Evolutionary conservation across 2,888 invertebrate species (phyloP).

Genomic region (Ornithoptera alexandrae): DNA sequence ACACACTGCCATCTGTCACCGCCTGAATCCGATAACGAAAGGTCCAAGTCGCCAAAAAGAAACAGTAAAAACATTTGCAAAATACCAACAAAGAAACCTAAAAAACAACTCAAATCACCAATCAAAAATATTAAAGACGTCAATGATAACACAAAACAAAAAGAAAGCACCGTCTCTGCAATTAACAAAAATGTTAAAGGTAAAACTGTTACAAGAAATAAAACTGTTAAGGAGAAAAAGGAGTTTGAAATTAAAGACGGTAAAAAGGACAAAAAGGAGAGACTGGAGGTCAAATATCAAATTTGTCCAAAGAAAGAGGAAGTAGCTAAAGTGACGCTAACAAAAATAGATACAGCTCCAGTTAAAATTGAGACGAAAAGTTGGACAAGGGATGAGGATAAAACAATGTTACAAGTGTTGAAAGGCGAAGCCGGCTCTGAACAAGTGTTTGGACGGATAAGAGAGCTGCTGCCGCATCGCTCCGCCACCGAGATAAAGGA

Average conservation of each 20-base stretch:
- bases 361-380: slow-evolving; percentile 44
- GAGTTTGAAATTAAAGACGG: slow-evolving; percentile 42
- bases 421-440: slow-evolving; percentile 84
- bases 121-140: slow-evolving; percentile 67
- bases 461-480: slow-evolving; percentile 76
- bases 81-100: slow-evolving; percentile 58
- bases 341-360: slow-evolving; percentile 31
- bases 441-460: slow-evolving; percentile 81
- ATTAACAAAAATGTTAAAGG: slow-evolving; percentile 49
- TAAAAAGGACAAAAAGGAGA: slow-evolving; percentile 51
- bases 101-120: slow-evolving; percentile 67
- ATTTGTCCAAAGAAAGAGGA: slow-evolving; percentile 26
- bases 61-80: slow-evolving; percentile 48
- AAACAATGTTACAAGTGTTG: slow-evolving; percentile 87
- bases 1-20: slow-evolving; percentile 55
- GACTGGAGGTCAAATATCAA: slow-evolving; percentile 38
- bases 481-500: slow-evolving; percentile 80
- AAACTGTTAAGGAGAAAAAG: slow-evolving; percentile 42
- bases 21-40: slow-evolving; percentile 63
- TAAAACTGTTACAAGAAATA: slow-evolving; percentile 41
- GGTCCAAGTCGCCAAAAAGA: slow-evolving; percentile 54
- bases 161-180: slow-evolving; percentile 44
- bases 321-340: slow-evolving; percentile 40
- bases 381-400: slow-evolving; percentile 92
- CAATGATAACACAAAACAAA: slow-evolving; percentile 66